Conservation (phyloP, 1,140 invertebrate genomes). For the Anthonomus grandis region DNA sequence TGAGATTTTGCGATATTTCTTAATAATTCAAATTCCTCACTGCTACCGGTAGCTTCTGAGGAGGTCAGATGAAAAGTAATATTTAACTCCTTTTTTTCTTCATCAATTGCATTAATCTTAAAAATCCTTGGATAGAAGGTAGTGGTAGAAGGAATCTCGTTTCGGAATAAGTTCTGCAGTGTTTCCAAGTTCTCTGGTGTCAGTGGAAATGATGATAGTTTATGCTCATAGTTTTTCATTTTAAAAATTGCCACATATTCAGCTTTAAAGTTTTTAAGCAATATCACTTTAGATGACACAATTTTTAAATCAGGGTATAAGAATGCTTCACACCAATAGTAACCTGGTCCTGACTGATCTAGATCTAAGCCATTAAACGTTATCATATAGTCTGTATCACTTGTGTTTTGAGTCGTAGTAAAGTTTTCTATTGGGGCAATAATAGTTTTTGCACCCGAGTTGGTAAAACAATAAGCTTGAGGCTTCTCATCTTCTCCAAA, state of each 20-base stretch:
- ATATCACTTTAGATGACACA: constrained; percentile 4
- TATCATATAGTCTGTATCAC: not conserved
- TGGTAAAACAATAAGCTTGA: constrained; percentile 27
- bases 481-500: constrained; percentile 4
- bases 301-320: constrained; percentile 21
- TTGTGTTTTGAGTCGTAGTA: too few relatives aligned
- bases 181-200: constrained; percentile 12
- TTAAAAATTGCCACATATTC: constrained; percentile 22
- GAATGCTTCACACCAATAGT: constrained; percentile 33
- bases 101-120: constrained; percentile 22
- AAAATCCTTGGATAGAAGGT: constrained; percentile 26
- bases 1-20: constrained; percentile 5
- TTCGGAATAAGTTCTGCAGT: constrained; percentile 18
- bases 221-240: constrained; percentile 9
- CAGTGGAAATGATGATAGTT: constrained; percentile 15
- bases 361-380: constrained; percentile 7
- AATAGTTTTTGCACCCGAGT: constrained; percentile 11
- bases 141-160: not conserved
- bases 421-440: too few relatives aligned
- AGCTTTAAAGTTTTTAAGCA: constrained; percentile 5
- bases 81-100: constrained; percentile 8
- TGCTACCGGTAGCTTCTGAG: constrained; percentile 1
- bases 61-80: constrained; percentile 29
- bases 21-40: constrained; percentile 12
- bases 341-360: constrained; percentile 18